Evolutionary conservation across 2,888 invertebrate species (phyloP), one percentile per base, ranked within the genome.

Genomic region (Cheilosia grossa): DNA sequence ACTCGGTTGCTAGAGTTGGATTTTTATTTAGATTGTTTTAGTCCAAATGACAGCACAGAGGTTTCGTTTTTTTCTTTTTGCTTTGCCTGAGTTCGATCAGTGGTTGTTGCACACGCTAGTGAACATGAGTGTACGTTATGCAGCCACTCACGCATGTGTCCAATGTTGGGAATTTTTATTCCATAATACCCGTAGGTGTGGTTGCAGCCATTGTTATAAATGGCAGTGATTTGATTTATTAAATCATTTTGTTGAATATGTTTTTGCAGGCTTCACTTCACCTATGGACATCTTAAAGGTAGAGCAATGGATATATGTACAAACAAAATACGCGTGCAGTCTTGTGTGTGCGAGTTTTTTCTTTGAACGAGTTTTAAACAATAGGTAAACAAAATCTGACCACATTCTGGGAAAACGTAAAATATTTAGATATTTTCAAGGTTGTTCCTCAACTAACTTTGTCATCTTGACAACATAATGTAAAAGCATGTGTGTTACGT

Each of bases 71-170:
- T 2, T 17, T n/a, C 5, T 10, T 40, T 51, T 27, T 44, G 17
- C 44, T 56, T 15, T 15, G 7, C 1, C 3, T 19, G 42, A 17
- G 4, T 63, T 33, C 33, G 17, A 54, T 30, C 42, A 24, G 13
- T 19, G 56, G 56, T 42, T 69, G 69, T 69, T 69, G 69, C 69
- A 69, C 56, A 54, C 53, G n/a, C 54, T 42, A 67, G 53, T 54
- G 42, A 53, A 54, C 66, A 67, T 27, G 42, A 53, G 66, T 42
- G 66, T 17, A 54, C 6, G 42, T 10, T 40, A 27, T 42, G 40
- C 30, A 42, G 10, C 27, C 54, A 56, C 44, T 67, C 54, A 67
- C 67, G 67, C 67, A 56, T 67, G 40, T 17, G 30, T 42, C 27
- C 30, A 19, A 30, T 17, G 30, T 21, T 10, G 30, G 40, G 21